phyloP scores from a whole-genome alignment of 2,888 invertebrate genomes.

The Callosobruchus maculatus region DNA sequence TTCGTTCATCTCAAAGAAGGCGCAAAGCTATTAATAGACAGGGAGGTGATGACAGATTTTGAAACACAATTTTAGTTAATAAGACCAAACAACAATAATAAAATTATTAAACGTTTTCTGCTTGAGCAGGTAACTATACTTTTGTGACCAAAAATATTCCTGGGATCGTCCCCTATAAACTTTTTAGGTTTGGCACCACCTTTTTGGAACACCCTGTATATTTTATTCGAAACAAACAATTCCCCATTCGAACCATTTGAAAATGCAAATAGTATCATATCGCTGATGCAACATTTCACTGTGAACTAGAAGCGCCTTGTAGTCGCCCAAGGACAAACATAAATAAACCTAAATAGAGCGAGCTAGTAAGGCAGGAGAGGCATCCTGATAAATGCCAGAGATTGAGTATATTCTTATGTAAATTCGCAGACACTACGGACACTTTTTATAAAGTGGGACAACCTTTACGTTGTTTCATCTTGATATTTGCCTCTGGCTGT shows the following conservation, averaged over 20 bases:
- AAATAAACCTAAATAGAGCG: constrained; percentile 41
- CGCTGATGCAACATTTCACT: neutral
- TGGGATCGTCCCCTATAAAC: too few relatives aligned
- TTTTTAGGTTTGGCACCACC: too few relatives aligned
- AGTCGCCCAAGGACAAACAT: neutral
- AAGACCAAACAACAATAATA: too few relatives aligned
- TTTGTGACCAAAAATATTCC: too few relatives aligned
- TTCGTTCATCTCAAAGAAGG: too few relatives aligned
- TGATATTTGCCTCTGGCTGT: constrained; percentile 12
- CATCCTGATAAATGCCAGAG: constrained; percentile 22
- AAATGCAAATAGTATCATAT: neutral
- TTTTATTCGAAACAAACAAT: neutral
- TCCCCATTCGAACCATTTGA: neutral
- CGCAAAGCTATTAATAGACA: too few relatives aligned
- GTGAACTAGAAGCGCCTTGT: neutral
- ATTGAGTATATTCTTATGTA: constrained; percentile 26
- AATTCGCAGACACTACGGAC: constrained; percentile 14
- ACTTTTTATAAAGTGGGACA: constrained; percentile 28
- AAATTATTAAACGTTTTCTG: too few relatives aligned
- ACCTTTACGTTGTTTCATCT: constrained; percentile 29
- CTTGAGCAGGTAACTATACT: too few relatives aligned
- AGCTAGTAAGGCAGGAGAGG: constrained; percentile 40
- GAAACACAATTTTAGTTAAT: too few relatives aligned
- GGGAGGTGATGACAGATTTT: too few relatives aligned
- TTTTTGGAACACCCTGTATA: too few relatives aligned